Evolutionary conservation across 2,888 invertebrate genomes (phyloP).

Genomic region (Metopia argyrocephala): DNA sequence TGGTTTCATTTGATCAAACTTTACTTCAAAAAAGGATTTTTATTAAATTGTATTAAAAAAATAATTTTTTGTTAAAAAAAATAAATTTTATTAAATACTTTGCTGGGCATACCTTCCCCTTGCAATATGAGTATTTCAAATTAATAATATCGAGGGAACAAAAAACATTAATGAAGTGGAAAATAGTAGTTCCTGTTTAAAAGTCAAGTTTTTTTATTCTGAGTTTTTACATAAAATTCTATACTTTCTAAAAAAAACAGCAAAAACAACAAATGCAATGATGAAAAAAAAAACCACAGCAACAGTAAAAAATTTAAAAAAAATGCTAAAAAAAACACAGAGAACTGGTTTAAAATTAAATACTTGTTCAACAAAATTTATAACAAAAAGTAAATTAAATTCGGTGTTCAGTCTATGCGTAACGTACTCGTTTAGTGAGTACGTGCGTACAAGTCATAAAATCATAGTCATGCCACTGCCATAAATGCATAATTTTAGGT

Average conservation of each 20-base stretch:
- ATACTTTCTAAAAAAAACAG: slow-evolving; percentile 50
- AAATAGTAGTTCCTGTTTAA: slow-evolving; percentile 50
- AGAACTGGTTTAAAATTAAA: slow-evolving; percentile 43
- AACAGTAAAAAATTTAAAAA: slow-evolving; percentile 1
- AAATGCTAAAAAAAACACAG: slow-evolving; percentile 3
- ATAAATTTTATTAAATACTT: too few species aligned
- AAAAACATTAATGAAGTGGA: slow-evolving; percentile 39
- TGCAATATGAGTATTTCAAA: background rate
- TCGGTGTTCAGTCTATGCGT: background rate
- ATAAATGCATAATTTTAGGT: background rate
- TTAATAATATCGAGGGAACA: background rate
- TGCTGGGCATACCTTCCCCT: slow-evolving; percentile 17
- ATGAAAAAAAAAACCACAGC: background rate
- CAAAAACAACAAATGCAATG: background rate
- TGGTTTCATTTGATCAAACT: too few species aligned
- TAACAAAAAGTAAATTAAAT: background rate
- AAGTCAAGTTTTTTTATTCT: background rate
- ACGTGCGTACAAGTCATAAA: slow-evolving; percentile 19
- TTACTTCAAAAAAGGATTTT: too few species aligned
- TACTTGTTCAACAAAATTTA: background rate
- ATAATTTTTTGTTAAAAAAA: too few species aligned
- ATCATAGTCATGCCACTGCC: background rate
- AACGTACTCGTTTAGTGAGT: background rate
- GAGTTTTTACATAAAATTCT: background rate
- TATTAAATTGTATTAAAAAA: too few species aligned